Conservation (phyloP, 2,113 vertebrate species). For the Myiagra hebetior region DNA sequence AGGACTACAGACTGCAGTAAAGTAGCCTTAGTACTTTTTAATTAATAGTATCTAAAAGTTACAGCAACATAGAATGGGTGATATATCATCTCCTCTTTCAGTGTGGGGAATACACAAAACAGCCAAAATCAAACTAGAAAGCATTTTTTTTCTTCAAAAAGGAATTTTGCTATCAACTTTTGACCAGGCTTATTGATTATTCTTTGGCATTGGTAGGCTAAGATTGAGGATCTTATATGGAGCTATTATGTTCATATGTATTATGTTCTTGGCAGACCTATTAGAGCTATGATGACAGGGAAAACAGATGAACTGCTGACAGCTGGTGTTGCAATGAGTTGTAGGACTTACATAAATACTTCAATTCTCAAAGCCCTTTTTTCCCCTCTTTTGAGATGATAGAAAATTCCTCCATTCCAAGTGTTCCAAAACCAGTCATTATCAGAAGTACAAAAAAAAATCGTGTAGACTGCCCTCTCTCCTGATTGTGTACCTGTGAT, state of each 20-base stretch:
- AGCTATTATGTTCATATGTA: not conserved
- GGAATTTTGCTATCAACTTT: not conserved
- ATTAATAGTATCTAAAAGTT: not conserved
- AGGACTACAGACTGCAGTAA: not conserved
- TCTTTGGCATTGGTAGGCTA: not conserved
- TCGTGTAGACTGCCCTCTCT: fast-evolving
- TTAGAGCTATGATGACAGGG: not conserved
- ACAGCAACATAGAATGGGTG: not conserved
- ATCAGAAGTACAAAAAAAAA: not conserved
- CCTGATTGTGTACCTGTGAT: not conserved
- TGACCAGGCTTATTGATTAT: not conserved
- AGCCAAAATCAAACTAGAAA: not conserved
- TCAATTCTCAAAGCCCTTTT: not conserved
- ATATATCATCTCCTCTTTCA: not conserved
- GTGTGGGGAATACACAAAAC: not conserved
- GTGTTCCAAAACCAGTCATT: not conserved
- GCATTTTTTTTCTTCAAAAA: not conserved
- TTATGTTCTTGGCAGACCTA: not conserved
- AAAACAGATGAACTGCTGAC: not conserved
- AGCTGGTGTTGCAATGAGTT: not conserved
- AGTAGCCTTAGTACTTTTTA: not conserved
- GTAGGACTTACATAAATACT: not conserved
- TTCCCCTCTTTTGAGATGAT: not conserved
- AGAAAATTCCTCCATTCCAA: not conserved
- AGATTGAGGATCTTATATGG: not conserved